Percentiles rank a stretch among this genome's conserved stretches.
These are phyloP conservation scores for Eulemur rubriventer DNA, from an alignment of 2,797 vertebrate species.

Conservation along the genomic window DNA sequence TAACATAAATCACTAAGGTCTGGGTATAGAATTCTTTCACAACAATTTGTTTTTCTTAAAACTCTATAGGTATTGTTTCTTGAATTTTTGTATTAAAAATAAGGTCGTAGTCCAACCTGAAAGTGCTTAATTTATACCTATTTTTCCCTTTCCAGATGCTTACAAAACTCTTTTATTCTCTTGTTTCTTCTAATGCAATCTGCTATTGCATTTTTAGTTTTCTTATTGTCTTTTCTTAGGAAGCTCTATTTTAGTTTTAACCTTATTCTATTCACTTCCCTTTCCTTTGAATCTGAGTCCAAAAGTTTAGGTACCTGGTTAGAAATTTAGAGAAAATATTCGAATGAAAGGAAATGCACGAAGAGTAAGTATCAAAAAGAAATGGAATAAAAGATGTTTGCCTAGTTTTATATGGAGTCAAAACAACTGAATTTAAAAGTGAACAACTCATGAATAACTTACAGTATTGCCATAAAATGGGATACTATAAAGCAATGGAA, in stretches of 20 bases:
- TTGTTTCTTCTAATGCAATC: not conserved
- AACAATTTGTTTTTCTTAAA: constrained; percentile 5
- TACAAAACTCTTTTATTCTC: not conserved
- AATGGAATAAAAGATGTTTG: not conserved
- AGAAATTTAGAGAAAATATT: not conserved
- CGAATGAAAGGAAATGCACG: not conserved
- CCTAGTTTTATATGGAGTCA: not conserved
- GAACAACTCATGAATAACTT: not conserved
- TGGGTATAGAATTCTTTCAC: not conserved
- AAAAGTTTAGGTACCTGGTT: not conserved
- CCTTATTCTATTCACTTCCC: no score
- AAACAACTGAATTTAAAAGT: not conserved
- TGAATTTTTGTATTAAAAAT: not conserved
- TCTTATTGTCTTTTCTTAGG: not conserved
- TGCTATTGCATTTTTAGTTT: not conserved
- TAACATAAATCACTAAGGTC: not conserved
- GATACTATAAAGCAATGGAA: not conserved
- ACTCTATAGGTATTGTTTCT: not conserved
- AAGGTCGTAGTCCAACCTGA: not conserved
- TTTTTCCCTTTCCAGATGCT: not conserved
- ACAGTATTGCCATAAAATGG: not conserved
- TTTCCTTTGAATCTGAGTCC: not conserved
- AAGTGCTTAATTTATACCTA: not conserved
- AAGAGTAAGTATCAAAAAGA: not conserved
- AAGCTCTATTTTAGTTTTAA: not conserved